A percentile compares a stretch with the other conserved stretches of the same genome.
phyloP scores from a whole-genome alignment of 2,797 vertebrate species.

The Tarsius wallacei region DNA sequence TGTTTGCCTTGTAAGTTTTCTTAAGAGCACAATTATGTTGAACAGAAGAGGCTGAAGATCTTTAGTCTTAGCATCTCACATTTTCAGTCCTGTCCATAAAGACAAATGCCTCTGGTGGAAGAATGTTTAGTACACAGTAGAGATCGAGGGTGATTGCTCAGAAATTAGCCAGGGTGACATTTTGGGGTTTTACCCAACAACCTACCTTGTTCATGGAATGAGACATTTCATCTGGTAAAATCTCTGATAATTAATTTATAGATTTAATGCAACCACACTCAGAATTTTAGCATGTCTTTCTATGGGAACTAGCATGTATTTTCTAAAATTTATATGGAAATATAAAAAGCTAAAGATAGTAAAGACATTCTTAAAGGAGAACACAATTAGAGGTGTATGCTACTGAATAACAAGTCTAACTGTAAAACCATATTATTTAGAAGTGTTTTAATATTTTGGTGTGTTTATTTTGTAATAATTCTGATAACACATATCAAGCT shows the following conservation, averaged over 20 bases:
- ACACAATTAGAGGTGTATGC: slow-evolving; percentile 22
- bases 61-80: background rate
- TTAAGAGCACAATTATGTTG: slow-evolving; percentile 20
- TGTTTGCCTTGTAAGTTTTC: background rate
- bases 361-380: background rate
- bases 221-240: background rate
- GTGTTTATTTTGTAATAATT: background rate
- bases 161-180: background rate
- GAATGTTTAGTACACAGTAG: background rate
- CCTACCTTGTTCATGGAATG: background rate
- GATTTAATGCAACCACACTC: background rate
- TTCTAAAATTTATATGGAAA: slow-evolving; percentile 43
- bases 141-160: background rate
- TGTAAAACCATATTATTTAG: background rate
- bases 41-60: background rate
- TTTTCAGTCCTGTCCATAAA: background rate
- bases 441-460: slow-evolving; percentile 22
- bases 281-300: background rate
- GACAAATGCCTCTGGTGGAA: background rate
- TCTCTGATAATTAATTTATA: background rate
- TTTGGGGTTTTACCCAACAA: background rate
- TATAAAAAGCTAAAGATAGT: background rate
- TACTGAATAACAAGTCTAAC: background rate
- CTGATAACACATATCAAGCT: too few species aligned
- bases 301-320: background rate